These are phyloP conservation scores for Pachypeltis micranthus DNA, from an alignment of 1,140 invertebrate genomes.

Conservation along the genomic window DNA sequence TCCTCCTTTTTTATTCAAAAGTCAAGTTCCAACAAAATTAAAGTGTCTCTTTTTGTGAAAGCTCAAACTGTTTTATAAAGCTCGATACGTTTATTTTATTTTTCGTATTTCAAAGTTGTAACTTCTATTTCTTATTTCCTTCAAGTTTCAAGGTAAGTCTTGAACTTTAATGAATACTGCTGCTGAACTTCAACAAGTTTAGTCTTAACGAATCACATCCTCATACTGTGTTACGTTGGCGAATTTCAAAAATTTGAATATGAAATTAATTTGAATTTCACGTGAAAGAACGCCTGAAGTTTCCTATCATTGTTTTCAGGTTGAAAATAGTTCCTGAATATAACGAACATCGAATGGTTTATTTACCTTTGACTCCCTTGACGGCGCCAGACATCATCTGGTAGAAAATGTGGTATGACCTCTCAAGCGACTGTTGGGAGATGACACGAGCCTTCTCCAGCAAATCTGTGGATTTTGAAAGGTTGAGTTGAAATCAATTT, in stretches of 20 bases:
- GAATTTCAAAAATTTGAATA: not conserved
- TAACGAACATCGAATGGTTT: constrained; percentile 13
- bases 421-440: constrained; percentile 93
- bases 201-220: not conserved
- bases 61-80: not conserved
- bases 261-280: no score
- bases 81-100: not conserved
- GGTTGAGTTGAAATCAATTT: no score
- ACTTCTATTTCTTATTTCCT: no score
- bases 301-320: no score
- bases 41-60: no score
- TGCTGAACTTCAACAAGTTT: not conserved
- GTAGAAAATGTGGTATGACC: constrained; percentile 99
- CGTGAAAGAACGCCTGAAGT: no score
- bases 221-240: not conserved
- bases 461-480: no score
- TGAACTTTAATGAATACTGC: no score
- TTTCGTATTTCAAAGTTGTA: no score
- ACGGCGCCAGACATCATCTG: constrained; percentile 96
- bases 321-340: not conserved
- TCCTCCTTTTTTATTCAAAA: no score
- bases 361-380: constrained; percentile 71
- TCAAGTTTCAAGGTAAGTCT: no score
- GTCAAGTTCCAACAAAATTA: no score
- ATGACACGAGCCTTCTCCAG: constrained; percentile 99